These are phyloP conservation scores for Sebastes umbrosus DNA, from an alignment of 2,797 vertebrate species.

Conservation along the genomic window DNA sequence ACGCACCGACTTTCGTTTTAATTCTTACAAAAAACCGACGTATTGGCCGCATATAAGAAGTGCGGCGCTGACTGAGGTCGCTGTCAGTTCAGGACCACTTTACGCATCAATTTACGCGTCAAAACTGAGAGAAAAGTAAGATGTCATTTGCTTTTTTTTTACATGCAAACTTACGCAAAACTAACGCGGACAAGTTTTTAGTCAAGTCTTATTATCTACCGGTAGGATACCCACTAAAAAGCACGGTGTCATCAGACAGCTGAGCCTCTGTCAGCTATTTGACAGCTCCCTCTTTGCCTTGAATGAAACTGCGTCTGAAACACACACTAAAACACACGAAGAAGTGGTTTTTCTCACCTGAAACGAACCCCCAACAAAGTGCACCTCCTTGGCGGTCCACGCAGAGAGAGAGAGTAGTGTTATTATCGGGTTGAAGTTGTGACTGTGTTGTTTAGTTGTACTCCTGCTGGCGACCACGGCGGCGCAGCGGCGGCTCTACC, in stretches of 20 bases:
- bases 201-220: not conserved
- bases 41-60: not conserved
- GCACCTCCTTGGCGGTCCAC: constrained; percentile 33
- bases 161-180: not conserved
- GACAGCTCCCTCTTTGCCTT: constrained; percentile 65
- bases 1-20: constrained; percentile 28
- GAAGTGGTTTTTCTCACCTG: constrained; percentile 72
- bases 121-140: constrained; percentile 27
- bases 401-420: constrained; percentile 28
- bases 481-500: constrained; percentile 70
- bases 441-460: constrained; percentile 77
- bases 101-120: too few species aligned
- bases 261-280: constrained; percentile 66
- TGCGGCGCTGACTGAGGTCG: constrained; percentile 52
- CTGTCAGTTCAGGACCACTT: constrained; percentile 83
- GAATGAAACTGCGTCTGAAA: constrained; percentile 31
- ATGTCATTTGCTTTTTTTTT: not conserved
- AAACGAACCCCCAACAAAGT: constrained; percentile 28
- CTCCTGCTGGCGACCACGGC: constrained; percentile 83
- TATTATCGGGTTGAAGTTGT: constrained; percentile 77
- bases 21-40: not conserved
- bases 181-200: constrained; percentile 36
- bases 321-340: not conserved
- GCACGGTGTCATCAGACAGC: constrained; percentile 67
- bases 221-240: constrained; percentile 4